Evolutionary conservation across 2,797 vertebrate species (phyloP), one percentile per base, ranked within the genome.

Genomic region (Schizopygopsis malacanthus): DNA sequence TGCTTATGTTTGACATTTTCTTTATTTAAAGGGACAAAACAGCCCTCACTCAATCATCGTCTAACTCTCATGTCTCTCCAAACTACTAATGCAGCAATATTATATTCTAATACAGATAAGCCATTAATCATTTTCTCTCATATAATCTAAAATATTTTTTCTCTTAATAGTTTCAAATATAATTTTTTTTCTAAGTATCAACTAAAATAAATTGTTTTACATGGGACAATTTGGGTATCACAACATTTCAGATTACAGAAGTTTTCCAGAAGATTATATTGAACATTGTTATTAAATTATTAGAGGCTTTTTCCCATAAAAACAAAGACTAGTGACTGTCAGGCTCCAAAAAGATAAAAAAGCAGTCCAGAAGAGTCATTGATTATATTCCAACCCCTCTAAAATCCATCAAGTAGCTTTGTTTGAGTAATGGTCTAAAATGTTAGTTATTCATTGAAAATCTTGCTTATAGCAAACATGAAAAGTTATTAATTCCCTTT

Each of bases 1-100:
- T 79, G 56, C 67, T 43, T 79, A 84, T 86, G 63, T 84, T 75
- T 72, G 70, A 63, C 83, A 84, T 83, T 69, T 82, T 81, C 50
- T 86, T 85, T 77, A 86, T 73, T 87, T 86, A 88, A 85, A 83
- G 71, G 18, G 20, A 75, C 33, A 76, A 13, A 20, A 39, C 45
- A 20, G 33, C 54, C 33, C 37, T 41, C 76, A 59, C 11, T 41
- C 43, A 9, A 16, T 59, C 15, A 28, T 67, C 56, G n/a, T 20
- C 71, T 83, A 43, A 61, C 2, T 65, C 2, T 67, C 39, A 63
- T 61, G 70, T 47, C 28, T 47, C 2, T 75, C 43, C 45, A 84
- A 50, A 76, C 15, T 18, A 80, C 15, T 16, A 65, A 22, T 41
- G 33, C 33, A 56, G 20, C 75, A 77, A 39, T 73, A 50, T 28